A percentile compares a stretch with the other conserved stretches of the same genome.
Evolutionary conservation across 92 coral and sea anemone genomes (phyloP).

Genomic region (Muricea muricata): DNA sequence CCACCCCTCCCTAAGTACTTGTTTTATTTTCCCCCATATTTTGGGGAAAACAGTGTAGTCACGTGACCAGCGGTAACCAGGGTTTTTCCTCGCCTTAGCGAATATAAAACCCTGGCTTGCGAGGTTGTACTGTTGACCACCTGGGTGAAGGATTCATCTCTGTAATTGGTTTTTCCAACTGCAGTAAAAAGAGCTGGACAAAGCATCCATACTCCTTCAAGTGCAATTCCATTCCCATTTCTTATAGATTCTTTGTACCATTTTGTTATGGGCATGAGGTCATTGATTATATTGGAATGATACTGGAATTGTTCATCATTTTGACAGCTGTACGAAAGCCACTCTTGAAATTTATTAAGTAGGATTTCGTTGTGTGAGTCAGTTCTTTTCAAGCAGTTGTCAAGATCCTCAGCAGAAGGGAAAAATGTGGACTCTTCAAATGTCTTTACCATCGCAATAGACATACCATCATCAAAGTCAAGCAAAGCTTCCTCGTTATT

Average conservation of each 20-base stretch:
- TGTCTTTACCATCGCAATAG: slow-evolving; percentile 53
- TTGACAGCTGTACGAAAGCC: slow-evolving; percentile 8
- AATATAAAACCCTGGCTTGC: too few species aligned
- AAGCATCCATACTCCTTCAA: slow-evolving; percentile 52
- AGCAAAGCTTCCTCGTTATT: slow-evolving; percentile 31
- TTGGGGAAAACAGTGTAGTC: too few species aligned
- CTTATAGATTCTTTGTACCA: slow-evolving; percentile 61
- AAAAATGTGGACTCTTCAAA: slow-evolving; percentile 39
- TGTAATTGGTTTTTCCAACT: slow-evolving; percentile 21
- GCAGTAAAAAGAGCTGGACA: background rate
- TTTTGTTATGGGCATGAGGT: slow-evolving; percentile 61
- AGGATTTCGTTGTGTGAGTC: slow-evolving; percentile 49
- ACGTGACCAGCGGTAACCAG: too few species aligned
- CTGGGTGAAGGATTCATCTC: slow-evolving; percentile 20
- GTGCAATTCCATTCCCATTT: slow-evolving; percentile 61
- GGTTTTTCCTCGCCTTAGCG: too few species aligned
- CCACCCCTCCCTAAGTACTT: too few species aligned
- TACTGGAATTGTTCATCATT: slow-evolving; percentile 36
- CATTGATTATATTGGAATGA: slow-evolving; percentile 45
- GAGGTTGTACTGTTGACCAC: slow-evolving; percentile 16
- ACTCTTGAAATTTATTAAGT: slow-evolving; percentile 26
- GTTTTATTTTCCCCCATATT: too few species aligned
- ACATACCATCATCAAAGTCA: slow-evolving; percentile 61
- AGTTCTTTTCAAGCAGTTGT: slow-evolving; percentile 18
- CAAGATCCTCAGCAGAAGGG: slow-evolving; percentile 35